Percentiles rank a stretch among this genome's conserved stretches.
phyloP scores from a whole-genome alignment of 2,113 vertebrate genomes.

The Neoarius graeffei region DNA sequence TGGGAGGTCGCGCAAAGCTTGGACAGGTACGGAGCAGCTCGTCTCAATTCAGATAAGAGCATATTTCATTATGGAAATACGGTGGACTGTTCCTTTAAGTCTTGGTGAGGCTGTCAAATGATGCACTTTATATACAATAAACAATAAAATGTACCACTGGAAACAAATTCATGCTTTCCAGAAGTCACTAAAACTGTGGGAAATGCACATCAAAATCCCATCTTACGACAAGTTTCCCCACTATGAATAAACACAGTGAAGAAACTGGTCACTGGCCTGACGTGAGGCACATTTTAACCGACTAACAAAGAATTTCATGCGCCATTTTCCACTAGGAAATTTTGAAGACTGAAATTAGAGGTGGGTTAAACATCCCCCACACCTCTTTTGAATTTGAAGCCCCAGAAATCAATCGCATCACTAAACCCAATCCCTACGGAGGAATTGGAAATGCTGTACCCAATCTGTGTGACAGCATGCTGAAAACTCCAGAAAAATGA shows the following conservation, averaged over 20 bases:
- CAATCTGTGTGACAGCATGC: not conserved
- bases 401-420: not conserved
- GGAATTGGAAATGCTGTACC: not conserved
- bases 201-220: not conserved
- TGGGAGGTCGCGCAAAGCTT: no score
- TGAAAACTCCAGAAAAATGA: not conserved
- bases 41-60: no score
- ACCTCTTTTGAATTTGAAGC: not conserved
- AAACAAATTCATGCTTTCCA: not conserved
- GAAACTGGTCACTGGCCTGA: not conserved
- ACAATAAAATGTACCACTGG: not conserved
- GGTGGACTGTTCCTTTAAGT: no score
- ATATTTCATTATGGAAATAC: no score
- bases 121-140: no score
- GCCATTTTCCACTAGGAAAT: not conserved
- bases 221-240: not conserved
- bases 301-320: not conserved
- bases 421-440: not conserved
- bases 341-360: not conserved
- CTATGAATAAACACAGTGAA: not conserved
- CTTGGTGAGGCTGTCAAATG: not conserved
- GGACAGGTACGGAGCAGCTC: no score
- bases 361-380: not conserved
- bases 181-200: not conserved
- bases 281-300: not conserved